Percentiles rank a stretch among this genome's conserved stretches.
Evolutionary conservation across 2,888 invertebrate genomes (phyloP).

Genomic region (Kryphioiulus occultus): DNA sequence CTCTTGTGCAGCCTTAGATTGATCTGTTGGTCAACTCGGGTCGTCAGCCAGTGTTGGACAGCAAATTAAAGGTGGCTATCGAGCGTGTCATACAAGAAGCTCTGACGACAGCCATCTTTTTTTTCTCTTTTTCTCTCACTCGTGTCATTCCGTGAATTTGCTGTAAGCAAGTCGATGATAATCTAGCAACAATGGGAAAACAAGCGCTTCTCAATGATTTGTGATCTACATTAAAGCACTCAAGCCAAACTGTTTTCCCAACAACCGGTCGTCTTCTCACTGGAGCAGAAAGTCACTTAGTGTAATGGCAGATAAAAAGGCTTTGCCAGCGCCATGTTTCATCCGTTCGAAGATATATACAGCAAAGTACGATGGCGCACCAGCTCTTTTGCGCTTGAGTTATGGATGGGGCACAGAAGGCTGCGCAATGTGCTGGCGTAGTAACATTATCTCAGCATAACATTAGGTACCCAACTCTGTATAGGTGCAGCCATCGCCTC

Average conservation of each 20-base stretch:
- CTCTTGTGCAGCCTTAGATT: constrained; percentile 27
- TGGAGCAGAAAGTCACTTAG: constrained; percentile 53
- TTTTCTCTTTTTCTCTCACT: constrained; percentile 37
- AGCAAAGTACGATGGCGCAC: background rate
- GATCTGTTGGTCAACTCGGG: constrained; percentile 48
- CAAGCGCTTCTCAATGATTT: constrained; percentile 51
- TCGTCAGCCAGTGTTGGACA: constrained; percentile 45
- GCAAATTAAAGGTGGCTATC: constrained; percentile 49
- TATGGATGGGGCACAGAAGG: constrained; percentile 41
- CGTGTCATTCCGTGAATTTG: constrained; percentile 2
- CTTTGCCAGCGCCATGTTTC: constrained; percentile 49
- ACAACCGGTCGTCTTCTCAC: constrained; percentile 45
- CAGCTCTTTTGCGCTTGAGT: constrained; percentile 2
- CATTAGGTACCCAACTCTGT: background rate
- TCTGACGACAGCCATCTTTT: constrained; percentile 50
- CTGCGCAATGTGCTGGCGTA: constrained; percentile 39
- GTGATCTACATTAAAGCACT: constrained; percentile 52
- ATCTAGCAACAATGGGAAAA: constrained; percentile 52
- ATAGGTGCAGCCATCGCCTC: background rate
- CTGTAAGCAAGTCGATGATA: constrained; percentile 49
- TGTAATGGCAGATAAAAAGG: constrained; percentile 52
- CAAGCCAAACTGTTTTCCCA: constrained; percentile 47
- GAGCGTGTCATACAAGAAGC: constrained; percentile 49
- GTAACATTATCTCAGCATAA: constrained; percentile 19
- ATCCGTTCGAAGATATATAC: constrained; percentile 44